A percentile compares a stretch with the other conserved stretches of the same genome.
Evolutionary conservation across 2,797 vertebrate genomes (phyloP).

Genomic region (Syngnathus acus): DNA sequence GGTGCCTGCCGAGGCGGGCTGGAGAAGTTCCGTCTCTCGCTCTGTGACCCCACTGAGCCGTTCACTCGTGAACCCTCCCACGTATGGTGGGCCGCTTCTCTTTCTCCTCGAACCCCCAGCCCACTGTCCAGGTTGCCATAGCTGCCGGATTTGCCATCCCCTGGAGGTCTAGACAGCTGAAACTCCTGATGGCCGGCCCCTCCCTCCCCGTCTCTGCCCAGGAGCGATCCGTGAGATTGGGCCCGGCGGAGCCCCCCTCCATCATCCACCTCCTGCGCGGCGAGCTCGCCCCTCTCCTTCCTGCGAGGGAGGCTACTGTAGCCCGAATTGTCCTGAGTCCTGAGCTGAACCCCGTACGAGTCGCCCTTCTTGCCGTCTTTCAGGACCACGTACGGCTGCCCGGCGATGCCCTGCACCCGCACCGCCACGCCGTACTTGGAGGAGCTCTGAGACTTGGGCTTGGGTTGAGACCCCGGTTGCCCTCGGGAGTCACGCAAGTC

Average conservation of each 20-base stretch:
- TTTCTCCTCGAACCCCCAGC: slow-evolving; percentile 38
- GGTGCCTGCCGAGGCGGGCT: slow-evolving; percentile 46
- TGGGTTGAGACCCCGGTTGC: slow-evolving; percentile 45
- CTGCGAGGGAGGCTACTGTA: slow-evolving; percentile 70
- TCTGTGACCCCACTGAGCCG: slow-evolving; percentile 48
- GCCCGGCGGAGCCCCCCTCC: slow-evolving; percentile 69
- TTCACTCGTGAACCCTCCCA: slow-evolving; percentile 53
- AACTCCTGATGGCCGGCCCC: slow-evolving; percentile 35
- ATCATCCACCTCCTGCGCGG: slow-evolving; percentile 25
- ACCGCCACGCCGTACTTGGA: slow-evolving; percentile 85
- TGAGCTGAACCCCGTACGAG: slow-evolving; percentile 89
- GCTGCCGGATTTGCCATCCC: slow-evolving; percentile 65
- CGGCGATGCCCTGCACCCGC: slow-evolving; percentile 87
- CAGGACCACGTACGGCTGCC: slow-evolving; percentile 90
- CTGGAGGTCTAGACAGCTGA: slow-evolving; percentile 45
- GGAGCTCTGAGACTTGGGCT: slow-evolving; percentile 30
- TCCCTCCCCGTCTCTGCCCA: slow-evolving; percentile 60
- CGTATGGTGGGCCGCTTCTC: slow-evolving; percentile 24
- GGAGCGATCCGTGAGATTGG: slow-evolving; percentile 80
- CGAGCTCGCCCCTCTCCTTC: slow-evolving; percentile 43
- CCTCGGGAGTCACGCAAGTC: slow-evolving; percentile 62
- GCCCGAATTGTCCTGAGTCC: slow-evolving; percentile 38
- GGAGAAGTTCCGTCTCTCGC: slow-evolving; percentile 19
- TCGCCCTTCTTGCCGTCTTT: slow-evolving; percentile 82
- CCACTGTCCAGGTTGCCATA: slow-evolving; percentile 66